Conservation (phyloP, 1,140 invertebrate genomes). For the Phthorimaea operculella region DNA sequence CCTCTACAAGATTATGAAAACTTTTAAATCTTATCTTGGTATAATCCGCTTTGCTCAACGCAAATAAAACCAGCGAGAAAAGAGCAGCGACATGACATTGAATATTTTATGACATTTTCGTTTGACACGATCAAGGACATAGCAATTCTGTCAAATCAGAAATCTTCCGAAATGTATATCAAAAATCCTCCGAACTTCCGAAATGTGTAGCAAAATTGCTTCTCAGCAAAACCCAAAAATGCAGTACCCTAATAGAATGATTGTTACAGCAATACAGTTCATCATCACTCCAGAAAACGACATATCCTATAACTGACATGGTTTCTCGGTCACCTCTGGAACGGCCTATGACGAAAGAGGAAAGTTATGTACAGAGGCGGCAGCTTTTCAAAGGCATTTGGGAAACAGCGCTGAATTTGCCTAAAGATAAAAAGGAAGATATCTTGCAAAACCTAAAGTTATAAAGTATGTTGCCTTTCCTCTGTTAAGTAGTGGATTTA, state of each 20-base stretch:
- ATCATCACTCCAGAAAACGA: neutral
- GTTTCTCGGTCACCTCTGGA: constrained; percentile 7
- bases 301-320: no score
- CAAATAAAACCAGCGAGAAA: no score
- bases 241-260: neutral
- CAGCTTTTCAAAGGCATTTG: constrained; percentile 52
- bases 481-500: no score
- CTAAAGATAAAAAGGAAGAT: constrained; percentile 29
- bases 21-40: no score
- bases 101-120: no score
- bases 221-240: neutral
- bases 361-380: constrained; percentile 43
- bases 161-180: neutral
- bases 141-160: no score
- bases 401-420: constrained; percentile 33
- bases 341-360: constrained; percentile 26
- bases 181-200: no score
- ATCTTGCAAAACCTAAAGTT: constrained; percentile 42
- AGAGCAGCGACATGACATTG: no score
- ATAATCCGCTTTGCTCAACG: no score
- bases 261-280: neutral
- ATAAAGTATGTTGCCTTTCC: constrained; percentile 54
- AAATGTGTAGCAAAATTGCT: neutral
- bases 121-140: no score
- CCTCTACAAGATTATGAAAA: no score